Conservation (phyloP, 2,113 vertebrate genomes). For the Pseudopipra pipra region DNA sequence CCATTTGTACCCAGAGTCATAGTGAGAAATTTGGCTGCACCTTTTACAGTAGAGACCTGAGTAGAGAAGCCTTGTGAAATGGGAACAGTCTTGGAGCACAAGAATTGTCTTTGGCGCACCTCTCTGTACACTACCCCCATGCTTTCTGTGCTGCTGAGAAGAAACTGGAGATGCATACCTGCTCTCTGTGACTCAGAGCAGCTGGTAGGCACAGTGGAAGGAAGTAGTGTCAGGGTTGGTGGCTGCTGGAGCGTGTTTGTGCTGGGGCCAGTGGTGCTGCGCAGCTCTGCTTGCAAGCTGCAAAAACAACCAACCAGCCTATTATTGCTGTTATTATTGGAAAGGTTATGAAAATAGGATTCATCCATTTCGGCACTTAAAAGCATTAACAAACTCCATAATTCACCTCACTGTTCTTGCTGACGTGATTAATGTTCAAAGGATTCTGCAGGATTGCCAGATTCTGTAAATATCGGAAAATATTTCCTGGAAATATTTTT, state of each 20-base stretch:
- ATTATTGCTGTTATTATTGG: background rate
- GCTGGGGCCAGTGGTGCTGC: background rate
- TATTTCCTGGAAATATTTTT: background rate
- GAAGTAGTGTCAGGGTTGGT: accelerated
- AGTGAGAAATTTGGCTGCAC: background rate
- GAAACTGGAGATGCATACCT: background rate
- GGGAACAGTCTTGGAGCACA: background rate
- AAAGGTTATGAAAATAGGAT: background rate
- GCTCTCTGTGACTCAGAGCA: background rate
- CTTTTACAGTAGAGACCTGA: background rate
- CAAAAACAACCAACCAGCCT: background rate
- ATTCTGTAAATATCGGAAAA: background rate
- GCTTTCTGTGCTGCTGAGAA: background rate
- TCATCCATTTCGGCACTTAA: background rate
- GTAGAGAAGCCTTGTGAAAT: background rate
- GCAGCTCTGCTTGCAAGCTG: background rate
- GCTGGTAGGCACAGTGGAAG: background rate
- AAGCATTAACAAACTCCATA: background rate
- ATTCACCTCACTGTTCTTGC: background rate
- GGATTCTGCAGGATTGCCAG: background rate
- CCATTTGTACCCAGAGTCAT: background rate
- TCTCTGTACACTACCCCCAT: accelerated
- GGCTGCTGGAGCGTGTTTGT: background rate
- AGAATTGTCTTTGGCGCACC: background rate
- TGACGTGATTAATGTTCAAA: background rate